These are phyloP conservation scores for Piaya cayana DNA, from an alignment of 2,113 vertebrate genomes.

Conservation along the genomic window DNA sequence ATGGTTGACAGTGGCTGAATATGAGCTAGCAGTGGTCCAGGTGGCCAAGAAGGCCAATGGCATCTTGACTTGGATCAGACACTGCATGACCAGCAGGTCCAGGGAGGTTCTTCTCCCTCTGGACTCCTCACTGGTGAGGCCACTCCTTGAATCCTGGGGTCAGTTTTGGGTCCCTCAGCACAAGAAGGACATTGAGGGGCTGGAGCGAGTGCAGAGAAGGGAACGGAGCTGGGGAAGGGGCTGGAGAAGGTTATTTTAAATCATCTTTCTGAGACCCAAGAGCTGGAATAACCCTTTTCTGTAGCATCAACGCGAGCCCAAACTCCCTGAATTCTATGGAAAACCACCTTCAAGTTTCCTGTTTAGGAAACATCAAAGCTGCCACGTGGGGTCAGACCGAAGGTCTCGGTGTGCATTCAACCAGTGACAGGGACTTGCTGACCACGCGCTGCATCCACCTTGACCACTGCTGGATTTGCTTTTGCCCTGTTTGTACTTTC, in stretches of 20 bases:
- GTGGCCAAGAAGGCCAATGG: too few relatives aligned
- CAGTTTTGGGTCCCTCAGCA: too few relatives aligned
- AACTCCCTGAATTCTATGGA: not conserved
- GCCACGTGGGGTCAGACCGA: not conserved
- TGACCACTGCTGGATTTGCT: not conserved
- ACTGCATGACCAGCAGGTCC: too few relatives aligned
- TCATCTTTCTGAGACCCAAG: not conserved
- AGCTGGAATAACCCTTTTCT: not conserved
- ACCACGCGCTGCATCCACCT: rapidly evolving
- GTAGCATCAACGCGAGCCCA: not conserved
- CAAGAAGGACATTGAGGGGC: too few relatives aligned
- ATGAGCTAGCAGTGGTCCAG: too few relatives aligned
- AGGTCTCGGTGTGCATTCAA: not conserved
- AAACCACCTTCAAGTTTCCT: rapidly evolving
- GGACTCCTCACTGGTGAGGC: too few relatives aligned
- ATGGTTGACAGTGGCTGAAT: too few relatives aligned
- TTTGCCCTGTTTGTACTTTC: not conserved
- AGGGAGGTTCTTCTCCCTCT: too few relatives aligned
- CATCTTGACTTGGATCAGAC: too few relatives aligned
- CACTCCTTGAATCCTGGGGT: too few relatives aligned
- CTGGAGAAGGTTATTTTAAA: not conserved
- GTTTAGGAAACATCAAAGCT: not conserved
- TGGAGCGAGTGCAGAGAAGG: too few relatives aligned
- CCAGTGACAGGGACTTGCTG: not conserved
- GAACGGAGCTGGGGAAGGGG: too few relatives aligned